phyloP scores from a whole-genome alignment of 1,140 invertebrate species.

The Drosophila melanica region DNA sequence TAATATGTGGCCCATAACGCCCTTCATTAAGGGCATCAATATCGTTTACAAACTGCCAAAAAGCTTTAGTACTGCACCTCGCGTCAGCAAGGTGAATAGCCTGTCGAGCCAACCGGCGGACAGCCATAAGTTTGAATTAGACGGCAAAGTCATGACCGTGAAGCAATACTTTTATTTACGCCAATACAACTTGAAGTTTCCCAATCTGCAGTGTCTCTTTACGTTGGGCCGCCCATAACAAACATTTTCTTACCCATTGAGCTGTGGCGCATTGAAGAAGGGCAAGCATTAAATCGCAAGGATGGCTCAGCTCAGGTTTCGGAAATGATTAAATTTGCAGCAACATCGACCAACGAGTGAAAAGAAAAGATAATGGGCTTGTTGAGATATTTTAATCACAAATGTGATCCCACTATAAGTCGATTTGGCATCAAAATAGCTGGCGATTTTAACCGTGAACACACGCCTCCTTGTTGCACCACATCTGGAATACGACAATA shows the following conservation, averaged over 20 bases:
- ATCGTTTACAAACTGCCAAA: slow-evolving; percentile 62
- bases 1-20: not conserved
- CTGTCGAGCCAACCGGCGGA: slow-evolving; percentile 73
- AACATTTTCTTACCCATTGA: slow-evolving; percentile 87
- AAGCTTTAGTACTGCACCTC: slow-evolving; percentile 47
- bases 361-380: slow-evolving; percentile 87
- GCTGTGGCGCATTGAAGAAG: slow-evolving; percentile 86
- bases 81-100: slow-evolving; percentile 85
- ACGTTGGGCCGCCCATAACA: slow-evolving; percentile 85
- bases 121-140: slow-evolving; percentile 80
- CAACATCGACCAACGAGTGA: slow-evolving; percentile 86
- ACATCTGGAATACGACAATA: slow-evolving; percentile 84
- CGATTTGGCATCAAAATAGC: slow-evolving; percentile 87
- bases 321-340: slow-evolving; percentile 88
- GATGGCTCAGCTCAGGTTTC: slow-evolving; percentile 86
- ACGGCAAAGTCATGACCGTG: slow-evolving; percentile 77
- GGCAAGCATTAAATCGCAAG: slow-evolving; percentile 86
- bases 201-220: slow-evolving; percentile 87
- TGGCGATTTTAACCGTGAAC: slow-evolving; percentile 85
- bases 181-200: slow-evolving; percentile 84
- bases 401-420: slow-evolving; percentile 84
- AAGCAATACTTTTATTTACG: slow-evolving; percentile 84
- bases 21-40: slow-evolving; percentile 59
- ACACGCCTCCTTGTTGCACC: slow-evolving; percentile 87
- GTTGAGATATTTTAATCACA: slow-evolving; percentile 84